These are phyloP conservation scores for Xylota sylvarum DNA, from an alignment of 2,888 invertebrate genomes.

Conservation along the genomic window DNA sequence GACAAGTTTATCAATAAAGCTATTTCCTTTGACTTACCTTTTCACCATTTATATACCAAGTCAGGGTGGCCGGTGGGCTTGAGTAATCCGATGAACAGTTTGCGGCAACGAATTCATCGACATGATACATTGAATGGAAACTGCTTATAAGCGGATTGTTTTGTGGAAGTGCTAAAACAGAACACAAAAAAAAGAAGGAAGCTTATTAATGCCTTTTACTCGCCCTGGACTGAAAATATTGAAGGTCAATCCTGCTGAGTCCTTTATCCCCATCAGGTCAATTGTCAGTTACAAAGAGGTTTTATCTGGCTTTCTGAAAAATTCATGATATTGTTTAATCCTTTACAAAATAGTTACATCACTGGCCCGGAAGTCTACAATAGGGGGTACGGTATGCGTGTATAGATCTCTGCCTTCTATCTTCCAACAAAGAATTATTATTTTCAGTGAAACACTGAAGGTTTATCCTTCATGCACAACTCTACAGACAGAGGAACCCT, in stretches of 20 bases:
- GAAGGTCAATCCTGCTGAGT: background rate
- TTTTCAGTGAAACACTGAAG: slow-evolving; percentile 38
- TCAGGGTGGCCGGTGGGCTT: slow-evolving; percentile 83
- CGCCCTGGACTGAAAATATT: background rate
- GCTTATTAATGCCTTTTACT: background rate
- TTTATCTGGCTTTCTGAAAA: background rate
- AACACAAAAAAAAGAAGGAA: slow-evolving; percentile 13
- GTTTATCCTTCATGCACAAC: slow-evolving; percentile 63
- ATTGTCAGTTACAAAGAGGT: slow-evolving; percentile 29
- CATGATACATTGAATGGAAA: slow-evolving; percentile 83
- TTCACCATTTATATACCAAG: slow-evolving; percentile 85
- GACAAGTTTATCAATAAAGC: slow-evolving; percentile 42
- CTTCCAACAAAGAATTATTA: slow-evolving; percentile 62
- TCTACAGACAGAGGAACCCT: slow-evolving; percentile 12
- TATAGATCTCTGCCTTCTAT: slow-evolving; percentile 18
- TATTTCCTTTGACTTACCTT: slow-evolving; percentile 80
- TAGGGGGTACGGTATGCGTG: background rate
- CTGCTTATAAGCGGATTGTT: slow-evolving; percentile 84
- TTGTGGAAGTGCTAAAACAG: slow-evolving; percentile 82
- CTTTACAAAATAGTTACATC: slow-evolving; percentile 32
- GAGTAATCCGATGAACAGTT: slow-evolving; percentile 85
- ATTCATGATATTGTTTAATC: slow-evolving; percentile 30
- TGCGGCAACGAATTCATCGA: slow-evolving; percentile 84
- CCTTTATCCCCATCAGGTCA: background rate
- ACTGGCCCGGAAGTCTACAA: background rate